Evolutionary conservation across 2,113 vertebrate genomes (phyloP), one percentile per base, ranked within the genome.

Genomic region (Uropsilus gracilis): DNA sequence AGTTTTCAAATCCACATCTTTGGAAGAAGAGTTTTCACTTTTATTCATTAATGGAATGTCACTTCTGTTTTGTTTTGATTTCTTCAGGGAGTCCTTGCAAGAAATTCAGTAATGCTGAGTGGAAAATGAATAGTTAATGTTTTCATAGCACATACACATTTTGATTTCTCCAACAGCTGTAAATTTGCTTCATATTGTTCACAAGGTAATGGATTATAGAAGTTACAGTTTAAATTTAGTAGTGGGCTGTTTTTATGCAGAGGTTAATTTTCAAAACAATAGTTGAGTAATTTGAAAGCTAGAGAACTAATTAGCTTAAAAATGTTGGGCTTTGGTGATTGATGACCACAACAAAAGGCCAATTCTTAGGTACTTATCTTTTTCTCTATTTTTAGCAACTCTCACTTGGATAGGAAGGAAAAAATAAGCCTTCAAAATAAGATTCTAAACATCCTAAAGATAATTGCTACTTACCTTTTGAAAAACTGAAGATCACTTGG

Each of bases 181-280:
- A 66, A 42, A 26, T 64, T 95, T 69, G n/a, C 82, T 78, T 93
- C 30, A 50, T 84, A 46, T 82, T 84, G 22, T 80, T 92, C 13
- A 53, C 78, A 78, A 94, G 73, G 55, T 77, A 89, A 22, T 97
- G 90, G 77, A 75, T 90, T 96, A 72, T 63, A 66, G 39, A 86
- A 91, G 37, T n/a, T 91, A 6, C 76, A 75, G 61, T 86, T 96
- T 86, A 24, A 92, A 34, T 57, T 89, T 94, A 86, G 48, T 71
- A 78, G 26, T 91, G 46, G 44, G 28, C 17, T 17, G 30, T 78
- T 88, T 28, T 69, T 59, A 92, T 37, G 7, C 5, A 75, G 16
- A 68, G 34, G 61, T 81, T 66, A 75, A 76, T 57, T 89, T 97
- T 91, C 73, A 34, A 73, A 90, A 37, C 59, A 77, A 92, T 85